A percentile compares a stretch with the other conserved stretches of the same genome.
Evolutionary conservation across 2,797 vertebrate genomes (phyloP).

Genomic region (Mormyrus hasselquistii): DNA sequence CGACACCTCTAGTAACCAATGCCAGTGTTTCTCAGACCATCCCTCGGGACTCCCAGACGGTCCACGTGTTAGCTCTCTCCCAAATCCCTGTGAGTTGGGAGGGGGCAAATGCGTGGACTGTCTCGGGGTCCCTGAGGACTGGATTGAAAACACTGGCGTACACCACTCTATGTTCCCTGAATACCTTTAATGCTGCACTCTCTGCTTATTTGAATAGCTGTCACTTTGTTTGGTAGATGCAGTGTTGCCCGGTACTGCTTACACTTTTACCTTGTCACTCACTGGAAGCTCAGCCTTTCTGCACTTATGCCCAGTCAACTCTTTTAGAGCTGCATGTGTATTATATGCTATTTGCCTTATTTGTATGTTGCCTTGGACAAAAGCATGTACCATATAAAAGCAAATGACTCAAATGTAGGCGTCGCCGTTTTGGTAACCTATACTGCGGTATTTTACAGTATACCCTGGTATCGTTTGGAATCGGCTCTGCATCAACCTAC

Average conservation of each 20-base stretch:
- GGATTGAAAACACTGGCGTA: not conserved
- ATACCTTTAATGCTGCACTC: not conserved
- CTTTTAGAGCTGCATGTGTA: not conserved
- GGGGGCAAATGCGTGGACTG: not conserved
- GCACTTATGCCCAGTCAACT: not conserved
- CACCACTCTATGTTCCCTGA: not conserved
- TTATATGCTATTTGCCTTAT: not conserved
- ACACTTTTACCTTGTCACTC: not conserved
- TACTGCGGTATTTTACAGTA: not conserved
- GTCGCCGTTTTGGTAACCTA: not conserved
- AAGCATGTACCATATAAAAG: not conserved
- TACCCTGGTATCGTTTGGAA: not conserved
- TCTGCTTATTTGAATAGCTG: not conserved
- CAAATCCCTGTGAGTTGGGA: not conserved
- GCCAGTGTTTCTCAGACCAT: not conserved
- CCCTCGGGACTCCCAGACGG: not conserved
- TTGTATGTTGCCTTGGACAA: not conserved
- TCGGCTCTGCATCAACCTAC: not conserved
- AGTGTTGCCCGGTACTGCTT: not conserved
- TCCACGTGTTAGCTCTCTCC: not conserved
- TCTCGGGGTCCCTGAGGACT: not conserved
- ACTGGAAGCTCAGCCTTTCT: not conserved
- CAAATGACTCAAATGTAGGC: not conserved
- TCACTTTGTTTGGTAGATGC: not conserved
- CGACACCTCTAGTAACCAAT: not conserved